A percentile compares a stretch with the other conserved stretches of the same genome.
Evolutionary conservation across 2,797 vertebrate species (phyloP).

Genomic region (Ataeniobius toweri): DNA sequence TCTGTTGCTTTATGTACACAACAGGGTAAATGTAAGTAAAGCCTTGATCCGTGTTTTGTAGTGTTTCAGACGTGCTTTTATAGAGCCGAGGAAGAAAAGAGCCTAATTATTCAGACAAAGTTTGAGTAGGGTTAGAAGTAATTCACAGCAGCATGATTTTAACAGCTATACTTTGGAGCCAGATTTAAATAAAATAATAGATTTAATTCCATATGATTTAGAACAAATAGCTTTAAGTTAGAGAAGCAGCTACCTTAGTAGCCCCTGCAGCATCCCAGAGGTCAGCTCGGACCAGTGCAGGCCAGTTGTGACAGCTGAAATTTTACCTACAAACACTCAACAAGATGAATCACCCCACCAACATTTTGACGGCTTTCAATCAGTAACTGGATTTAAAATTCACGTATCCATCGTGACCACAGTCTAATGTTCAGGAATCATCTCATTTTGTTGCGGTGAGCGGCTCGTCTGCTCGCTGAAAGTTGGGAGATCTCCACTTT

Average conservation of each 20-base stretch:
- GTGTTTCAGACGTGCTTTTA: too few relatives aligned
- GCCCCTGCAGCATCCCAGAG: conserved; percentile 3
- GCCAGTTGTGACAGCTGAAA: conserved; percentile 3
- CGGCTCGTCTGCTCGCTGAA: conserved; percentile 45
- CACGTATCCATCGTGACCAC: too few relatives aligned
- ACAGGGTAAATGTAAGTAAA: neutral
- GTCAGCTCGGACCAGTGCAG: conserved; percentile 19
- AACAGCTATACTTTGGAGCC: neutral
- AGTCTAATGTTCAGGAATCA: neutral
- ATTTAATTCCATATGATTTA: neutral
- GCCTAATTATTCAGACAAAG: too few relatives aligned
- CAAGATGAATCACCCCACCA: neutral
- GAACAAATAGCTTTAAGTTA: neutral
- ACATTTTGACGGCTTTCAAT: neutral
- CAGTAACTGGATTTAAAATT: too few relatives aligned
- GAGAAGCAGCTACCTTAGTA: neutral
- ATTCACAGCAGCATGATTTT: neutral
- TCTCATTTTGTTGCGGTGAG: conserved; percentile 15
- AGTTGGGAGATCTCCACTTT: conserved; percentile 58
- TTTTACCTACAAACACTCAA: neutral
- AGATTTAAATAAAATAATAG: neutral
- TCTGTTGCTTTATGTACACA: neutral
- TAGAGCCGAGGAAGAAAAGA: too few relatives aligned
- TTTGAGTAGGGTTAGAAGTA: neutral
- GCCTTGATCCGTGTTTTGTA: too few relatives aligned